A percentile compares a stretch with the other conserved stretches of the same genome.
These are phyloP conservation scores for Dissostichus mawsoni DNA, from an alignment of 2,113 vertebrate species.

Conservation along the genomic window DNA sequence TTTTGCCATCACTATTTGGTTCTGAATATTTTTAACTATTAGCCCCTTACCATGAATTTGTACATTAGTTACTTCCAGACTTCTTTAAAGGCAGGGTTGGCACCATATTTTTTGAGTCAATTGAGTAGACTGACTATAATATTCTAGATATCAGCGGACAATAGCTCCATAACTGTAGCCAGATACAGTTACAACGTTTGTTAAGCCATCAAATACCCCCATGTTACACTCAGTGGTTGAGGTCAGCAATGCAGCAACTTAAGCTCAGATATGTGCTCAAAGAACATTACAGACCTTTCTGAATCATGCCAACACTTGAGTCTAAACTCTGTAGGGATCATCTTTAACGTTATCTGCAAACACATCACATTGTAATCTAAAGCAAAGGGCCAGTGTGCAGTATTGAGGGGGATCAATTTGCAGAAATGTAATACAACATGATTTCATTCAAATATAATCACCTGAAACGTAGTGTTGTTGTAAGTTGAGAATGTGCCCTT, in stretches of 20 bases:
- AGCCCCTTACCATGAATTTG: background rate
- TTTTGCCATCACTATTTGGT: conserved; percentile 2
- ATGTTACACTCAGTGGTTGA: background rate
- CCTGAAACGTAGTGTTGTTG: too few species aligned
- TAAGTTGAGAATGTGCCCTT: too few species aligned
- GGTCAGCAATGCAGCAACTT: background rate
- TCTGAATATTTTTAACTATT: conserved; percentile 1
- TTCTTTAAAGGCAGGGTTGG: background rate
- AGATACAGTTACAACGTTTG: background rate
- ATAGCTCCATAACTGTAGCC: background rate
- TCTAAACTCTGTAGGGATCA: background rate
- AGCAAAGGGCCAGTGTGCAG: too few species aligned
- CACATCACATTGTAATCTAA: background rate
- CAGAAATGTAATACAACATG: background rate
- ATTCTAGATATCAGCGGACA: background rate
- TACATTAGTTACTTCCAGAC: background rate
- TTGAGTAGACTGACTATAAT: background rate
- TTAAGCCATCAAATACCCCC: background rate
- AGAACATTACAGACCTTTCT: background rate
- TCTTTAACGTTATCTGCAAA: background rate
- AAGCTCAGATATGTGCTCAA: background rate
- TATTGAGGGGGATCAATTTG: too few species aligned
- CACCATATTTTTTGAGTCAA: background rate
- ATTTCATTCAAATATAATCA: too few species aligned
- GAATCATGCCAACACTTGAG: background rate